phyloP scores from a whole-genome alignment of 2,113 vertebrate genomes.

The Bothrops jararaca region DNA sequence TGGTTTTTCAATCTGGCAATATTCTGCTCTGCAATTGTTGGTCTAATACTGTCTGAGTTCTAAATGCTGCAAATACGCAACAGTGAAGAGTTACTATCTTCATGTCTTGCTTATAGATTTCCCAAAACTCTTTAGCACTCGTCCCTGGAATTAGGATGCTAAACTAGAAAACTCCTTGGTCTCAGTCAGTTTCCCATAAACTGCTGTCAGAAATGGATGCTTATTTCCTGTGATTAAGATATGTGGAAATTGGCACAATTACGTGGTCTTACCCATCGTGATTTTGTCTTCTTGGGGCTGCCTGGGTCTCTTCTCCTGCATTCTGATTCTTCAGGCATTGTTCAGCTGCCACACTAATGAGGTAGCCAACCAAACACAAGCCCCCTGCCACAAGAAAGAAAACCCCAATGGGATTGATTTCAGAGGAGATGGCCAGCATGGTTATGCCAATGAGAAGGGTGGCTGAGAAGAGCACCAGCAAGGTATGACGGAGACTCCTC shows the following conservation, averaged over 20 bases:
- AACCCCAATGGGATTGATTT: conserved; percentile 60
- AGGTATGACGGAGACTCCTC: conserved; percentile 65
- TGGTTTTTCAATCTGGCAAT: background rate
- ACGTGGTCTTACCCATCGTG: conserved; percentile 52
- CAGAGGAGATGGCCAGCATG: conserved; percentile 61
- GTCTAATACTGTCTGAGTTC: background rate
- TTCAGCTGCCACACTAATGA: conserved; percentile 56
- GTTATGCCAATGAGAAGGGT: conserved; percentile 69
- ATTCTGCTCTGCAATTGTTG: too few relatives aligned
- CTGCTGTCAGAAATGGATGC: background rate
- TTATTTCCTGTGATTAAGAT: background rate
- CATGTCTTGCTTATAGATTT: background rate
- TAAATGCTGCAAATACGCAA: background rate
- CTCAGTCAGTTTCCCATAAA: background rate
- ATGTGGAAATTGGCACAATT: background rate
- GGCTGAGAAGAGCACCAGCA: conserved; percentile 68
- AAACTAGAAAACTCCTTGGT: background rate
- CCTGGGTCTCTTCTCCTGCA: background rate
- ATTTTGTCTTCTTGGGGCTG: conserved; percentile 38
- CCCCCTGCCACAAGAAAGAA: conserved; percentile 68
- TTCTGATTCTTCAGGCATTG: conserved; percentile 46
- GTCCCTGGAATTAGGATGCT: background rate
- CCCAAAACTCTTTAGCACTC: background rate
- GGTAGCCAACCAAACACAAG: conserved; percentile 61
- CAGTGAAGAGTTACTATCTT: background rate